phyloP scores from a whole-genome alignment of 2,113 vertebrate species.

The Silurus meridionalis region DNA sequence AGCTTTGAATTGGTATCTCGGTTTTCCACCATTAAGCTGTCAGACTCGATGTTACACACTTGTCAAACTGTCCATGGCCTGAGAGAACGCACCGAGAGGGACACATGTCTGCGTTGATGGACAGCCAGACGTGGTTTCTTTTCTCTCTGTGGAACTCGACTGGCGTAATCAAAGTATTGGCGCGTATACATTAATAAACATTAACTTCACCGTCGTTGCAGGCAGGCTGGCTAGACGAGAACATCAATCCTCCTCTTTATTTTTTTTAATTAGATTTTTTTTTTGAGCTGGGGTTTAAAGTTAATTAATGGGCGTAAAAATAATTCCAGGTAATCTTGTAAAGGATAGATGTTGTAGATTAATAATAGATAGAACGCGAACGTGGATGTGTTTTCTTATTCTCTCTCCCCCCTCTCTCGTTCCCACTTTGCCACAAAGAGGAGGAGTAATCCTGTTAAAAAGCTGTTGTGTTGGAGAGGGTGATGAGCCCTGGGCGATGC shows the following conservation, averaged over 20 bases:
- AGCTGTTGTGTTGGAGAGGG: constrained; percentile 40
- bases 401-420: constrained; percentile 12
- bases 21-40: constrained; percentile 26
- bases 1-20: constrained; percentile 31
- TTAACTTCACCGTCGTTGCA: background rate
- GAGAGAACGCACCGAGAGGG: constrained; percentile 11
- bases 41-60: constrained; percentile 12
- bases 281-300: background rate
- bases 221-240: background rate
- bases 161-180: background rate
- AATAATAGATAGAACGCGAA: background rate
- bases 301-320: constrained; percentile 24
- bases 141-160: background rate
- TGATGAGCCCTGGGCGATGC: constrained; percentile 32
- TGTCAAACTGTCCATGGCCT: constrained; percentile 1
- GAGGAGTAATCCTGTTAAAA: constrained; percentile 50
- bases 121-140: background rate
- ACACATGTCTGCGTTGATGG: constrained; percentile 26
- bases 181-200: background rate
- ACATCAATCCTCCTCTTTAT: background rate
- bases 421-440: constrained; percentile 7
- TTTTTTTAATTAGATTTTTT: background rate
- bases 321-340: constrained; percentile 42
- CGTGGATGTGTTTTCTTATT: constrained; percentile 40
- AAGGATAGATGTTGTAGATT: constrained; percentile 11